These are phyloP conservation scores for Stratiolaelaps scimitus DNA, from an alignment of 1,140 invertebrate species.

Conservation along the genomic window DNA sequence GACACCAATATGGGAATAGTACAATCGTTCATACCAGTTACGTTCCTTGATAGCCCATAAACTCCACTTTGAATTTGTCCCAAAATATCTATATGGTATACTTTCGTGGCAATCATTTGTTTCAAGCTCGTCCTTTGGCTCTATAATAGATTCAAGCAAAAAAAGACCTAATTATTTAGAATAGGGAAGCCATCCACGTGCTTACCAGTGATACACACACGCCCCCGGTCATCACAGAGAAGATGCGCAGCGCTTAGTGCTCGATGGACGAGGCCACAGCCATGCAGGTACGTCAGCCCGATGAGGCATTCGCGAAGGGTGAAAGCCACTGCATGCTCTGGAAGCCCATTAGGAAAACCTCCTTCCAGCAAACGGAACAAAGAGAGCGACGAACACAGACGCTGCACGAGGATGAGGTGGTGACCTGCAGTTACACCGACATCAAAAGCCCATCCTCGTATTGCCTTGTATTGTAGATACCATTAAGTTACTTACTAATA, in stretches of 20 bases:
- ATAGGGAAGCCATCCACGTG: neutral
- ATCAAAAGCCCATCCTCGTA: no score
- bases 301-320: neutral
- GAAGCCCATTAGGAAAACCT: neutral
- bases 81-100: no score
- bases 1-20: no score
- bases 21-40: no score
- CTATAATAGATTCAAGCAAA: no score
- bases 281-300: conserved; percentile 15
- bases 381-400: neutral
- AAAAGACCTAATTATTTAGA: no score
- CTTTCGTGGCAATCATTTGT: no score
- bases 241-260: conserved; percentile 14
- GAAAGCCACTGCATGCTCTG: conserved; percentile 12
- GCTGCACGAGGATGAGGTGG: neutral
- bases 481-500: no score
- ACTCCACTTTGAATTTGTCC: no score
- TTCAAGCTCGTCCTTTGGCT: no score
- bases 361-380: conserved; percentile 17
- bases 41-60: no score
- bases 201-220: conserved; percentile 10
- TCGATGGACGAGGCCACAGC: conserved; percentile 15
- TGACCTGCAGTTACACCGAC: neutral
- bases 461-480: no score
- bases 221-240: conserved; percentile 8